Evolutionary conservation across 1,140 invertebrate genomes (phyloP).

Genomic region (Drosophila grimshawi): DNA sequence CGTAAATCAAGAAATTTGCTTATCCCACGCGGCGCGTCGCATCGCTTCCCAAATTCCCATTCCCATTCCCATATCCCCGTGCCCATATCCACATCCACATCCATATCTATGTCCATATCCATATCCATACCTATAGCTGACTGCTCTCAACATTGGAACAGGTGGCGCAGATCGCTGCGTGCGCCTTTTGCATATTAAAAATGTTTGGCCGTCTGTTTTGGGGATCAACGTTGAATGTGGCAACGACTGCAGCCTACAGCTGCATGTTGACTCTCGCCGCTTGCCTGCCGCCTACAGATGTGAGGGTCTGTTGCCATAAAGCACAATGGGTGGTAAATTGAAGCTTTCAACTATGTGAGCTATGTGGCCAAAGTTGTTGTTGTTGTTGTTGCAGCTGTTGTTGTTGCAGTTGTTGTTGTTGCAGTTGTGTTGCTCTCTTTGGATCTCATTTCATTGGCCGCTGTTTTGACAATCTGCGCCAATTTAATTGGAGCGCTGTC

Average conservation of each 20-base stretch:
- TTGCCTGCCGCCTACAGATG: background rate
- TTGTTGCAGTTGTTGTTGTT: background rate
- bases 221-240: conserved; percentile 23
- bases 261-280: conserved; percentile 16
- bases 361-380: conserved; percentile 31
- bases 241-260: conserved; percentile 18
- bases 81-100: no score
- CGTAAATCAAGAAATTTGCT: conserved; percentile 79
- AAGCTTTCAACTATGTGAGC: conserved; percentile 67
- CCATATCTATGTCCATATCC: no score
- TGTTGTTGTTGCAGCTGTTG: conserved; percentile 31
- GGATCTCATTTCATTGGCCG: conserved; percentile 73
- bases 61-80: background rate
- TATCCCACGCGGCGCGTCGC: conserved; percentile 63
- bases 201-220: conserved; percentile 24
- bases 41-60: background rate
- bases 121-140: background rate
- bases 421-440: conserved; percentile 7
- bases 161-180: conserved; percentile 52
- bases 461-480: conserved; percentile 77
- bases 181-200: conserved; percentile 59
- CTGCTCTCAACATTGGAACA: conserved; percentile 21
- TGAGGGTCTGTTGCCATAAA: conserved; percentile 52
- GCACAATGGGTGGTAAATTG: conserved; percentile 80
- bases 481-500: conserved; percentile 76